Evolutionary conservation across 2,888 invertebrate species (phyloP).

Genomic region (Macrophya alboannulata): DNA sequence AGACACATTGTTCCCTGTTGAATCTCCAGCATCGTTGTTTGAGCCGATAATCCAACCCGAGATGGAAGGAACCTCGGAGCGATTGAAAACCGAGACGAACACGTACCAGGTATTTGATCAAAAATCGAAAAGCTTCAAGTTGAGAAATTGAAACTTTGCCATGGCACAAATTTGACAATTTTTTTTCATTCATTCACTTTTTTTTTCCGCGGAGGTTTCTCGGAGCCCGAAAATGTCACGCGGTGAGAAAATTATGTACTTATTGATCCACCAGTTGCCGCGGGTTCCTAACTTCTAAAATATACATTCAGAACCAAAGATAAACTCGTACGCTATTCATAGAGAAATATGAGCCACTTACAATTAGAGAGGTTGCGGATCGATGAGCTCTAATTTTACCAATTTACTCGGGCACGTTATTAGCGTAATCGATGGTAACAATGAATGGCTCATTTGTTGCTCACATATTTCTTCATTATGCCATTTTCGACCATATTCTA

Average conservation of each 20-base stretch:
- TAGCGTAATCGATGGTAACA: not conserved
- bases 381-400: not conserved
- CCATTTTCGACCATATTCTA: not conserved
- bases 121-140: not conserved
- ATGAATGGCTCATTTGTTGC: slow-evolving; percentile 22
- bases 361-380: slow-evolving; percentile 20
- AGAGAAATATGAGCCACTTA: not conserved
- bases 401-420: not conserved
- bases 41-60: not conserved
- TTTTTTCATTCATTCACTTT: not conserved
- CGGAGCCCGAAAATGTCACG: not conserved
- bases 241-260: not conserved
- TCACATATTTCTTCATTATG: not conserved
- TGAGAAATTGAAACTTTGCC: not conserved
- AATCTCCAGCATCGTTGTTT: not conserved
- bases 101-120: not conserved
- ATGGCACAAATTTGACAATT: not conserved
- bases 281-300: not conserved
- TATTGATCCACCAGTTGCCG: slow-evolving; percentile 18
- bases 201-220: not conserved
- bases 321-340: not conserved
- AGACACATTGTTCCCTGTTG: not conserved
- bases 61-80: not conserved
- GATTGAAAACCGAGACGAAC: not conserved
- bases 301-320: not conserved